Conservation (phyloP, 2,888 invertebrate genomes). For the Mythimna ferrago region DNA sequence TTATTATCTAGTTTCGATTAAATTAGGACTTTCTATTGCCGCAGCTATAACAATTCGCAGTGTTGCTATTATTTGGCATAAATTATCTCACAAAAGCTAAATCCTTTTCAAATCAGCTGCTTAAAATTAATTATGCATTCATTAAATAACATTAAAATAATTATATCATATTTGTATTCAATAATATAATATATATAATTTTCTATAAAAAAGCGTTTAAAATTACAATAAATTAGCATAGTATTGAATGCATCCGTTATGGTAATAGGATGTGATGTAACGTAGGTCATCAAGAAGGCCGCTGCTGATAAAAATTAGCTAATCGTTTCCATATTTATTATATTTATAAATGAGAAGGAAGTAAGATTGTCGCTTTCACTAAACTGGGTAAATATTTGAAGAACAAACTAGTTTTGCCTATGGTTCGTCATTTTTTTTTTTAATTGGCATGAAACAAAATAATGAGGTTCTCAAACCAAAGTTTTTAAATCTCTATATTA, state of each 20-base stretch:
- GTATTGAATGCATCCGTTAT: slow-evolving; percentile 45
- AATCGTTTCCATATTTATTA: slow-evolving; percentile 24
- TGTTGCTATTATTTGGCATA: not conserved
- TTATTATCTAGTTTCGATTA: not conserved
- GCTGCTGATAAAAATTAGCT: slow-evolving; percentile 39
- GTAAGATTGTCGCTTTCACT: slow-evolving; percentile 35
- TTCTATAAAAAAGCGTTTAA: not conserved
- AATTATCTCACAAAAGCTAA: not conserved
- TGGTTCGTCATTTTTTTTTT: not conserved
- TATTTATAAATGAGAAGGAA: slow-evolving; percentile 6
- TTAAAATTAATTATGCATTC: slow-evolving; percentile 7
- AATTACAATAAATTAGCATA: slow-evolving; percentile 27
- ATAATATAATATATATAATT: not conserved
- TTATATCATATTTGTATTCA: slow-evolving; percentile 6
- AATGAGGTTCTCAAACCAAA: too few species aligned
- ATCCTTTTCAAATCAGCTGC: not conserved
- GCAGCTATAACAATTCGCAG: not conserved
- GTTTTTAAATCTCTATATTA: not conserved
- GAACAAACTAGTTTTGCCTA: not conserved
- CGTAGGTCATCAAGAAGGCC: slow-evolving; percentile 49
- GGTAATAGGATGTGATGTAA: slow-evolving; percentile 51
- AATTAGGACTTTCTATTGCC: slow-evolving; percentile 9
- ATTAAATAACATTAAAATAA: not conserved
- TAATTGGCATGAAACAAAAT: too few species aligned
- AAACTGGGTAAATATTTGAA: not conserved